Evolutionary conservation across 2,888 invertebrate genomes (phyloP), one percentile per base, ranked within the genome.

Genomic region (Mermis nigrescens): DNA sequence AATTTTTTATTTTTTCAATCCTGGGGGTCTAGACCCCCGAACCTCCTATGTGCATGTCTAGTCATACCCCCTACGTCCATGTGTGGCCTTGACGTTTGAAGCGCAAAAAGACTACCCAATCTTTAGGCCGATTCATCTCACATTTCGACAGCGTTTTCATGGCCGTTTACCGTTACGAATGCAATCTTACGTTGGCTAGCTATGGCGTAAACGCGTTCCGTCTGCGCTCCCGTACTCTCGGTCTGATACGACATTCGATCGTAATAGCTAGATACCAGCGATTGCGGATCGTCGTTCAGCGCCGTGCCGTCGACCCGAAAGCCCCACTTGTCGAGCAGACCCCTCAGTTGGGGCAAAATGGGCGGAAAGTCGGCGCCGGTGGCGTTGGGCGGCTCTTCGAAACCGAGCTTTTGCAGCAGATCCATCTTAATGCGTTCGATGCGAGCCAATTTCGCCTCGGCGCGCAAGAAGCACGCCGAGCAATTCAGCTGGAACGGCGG

Each of bases 391-490:
- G 48, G 46, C 46, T 15, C 15, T 46, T 57, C 46, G 45, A 59
- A 31, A n/a, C 59, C 59, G n/a, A 59, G 46, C 27, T 59, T 59
- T 45, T 58, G 26, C 46, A 59, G 28, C 15, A 59, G 19, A 46
- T 59, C 59, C 24, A 29, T n/a, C 27, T 59, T 60, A n/a, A 59
- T 60, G 15, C 46, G 46, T 3, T 60, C 31, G 22, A 60, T 59
- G 7, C 59, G 59, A 22, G 29, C 19, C 28, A 60, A 27, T 27
- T 60, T 60, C 4, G 59, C 59, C 19, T 59, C 58, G 4, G 51
- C 60, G 7, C 58, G 32, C 29, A 15, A 4, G 48, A 46, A 4
- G 31, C 59, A 59, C 4, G 45, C 26, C 7, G 58, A 48, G 46
- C 59, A 59, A 46, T 59, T n/a, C n/a, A n/a, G n/a, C n/a, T n/a